Conservation (phyloP, 1,140 invertebrate species). For the Neodiprion virginianus region DNA sequence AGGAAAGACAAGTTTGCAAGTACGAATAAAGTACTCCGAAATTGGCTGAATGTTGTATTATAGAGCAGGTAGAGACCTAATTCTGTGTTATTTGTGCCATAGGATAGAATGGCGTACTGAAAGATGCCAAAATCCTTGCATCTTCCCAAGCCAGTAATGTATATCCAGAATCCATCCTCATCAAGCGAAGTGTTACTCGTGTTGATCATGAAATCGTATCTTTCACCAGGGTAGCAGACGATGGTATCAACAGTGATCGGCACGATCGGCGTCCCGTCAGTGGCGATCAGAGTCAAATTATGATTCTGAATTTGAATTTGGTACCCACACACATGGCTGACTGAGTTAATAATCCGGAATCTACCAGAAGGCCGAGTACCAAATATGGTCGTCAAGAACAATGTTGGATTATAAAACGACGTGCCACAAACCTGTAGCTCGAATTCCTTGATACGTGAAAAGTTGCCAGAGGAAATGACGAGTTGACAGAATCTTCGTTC, state of each 20-base stretch:
- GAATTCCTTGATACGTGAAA: slow-evolving; percentile 16
- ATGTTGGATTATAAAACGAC: background rate
- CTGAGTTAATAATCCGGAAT: slow-evolving; percentile 67
- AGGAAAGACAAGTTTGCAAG: no score
- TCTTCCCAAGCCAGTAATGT: slow-evolving; percentile 53
- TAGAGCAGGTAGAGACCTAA: background rate
- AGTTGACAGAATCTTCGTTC: background rate
- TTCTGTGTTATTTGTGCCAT: background rate
- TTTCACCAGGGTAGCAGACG: slow-evolving; percentile 60
- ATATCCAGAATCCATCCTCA: slow-evolving; percentile 60
- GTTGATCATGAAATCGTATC: slow-evolving; percentile 66
- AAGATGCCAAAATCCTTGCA: slow-evolving; percentile 46
- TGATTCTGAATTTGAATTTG: slow-evolving; percentile 65
- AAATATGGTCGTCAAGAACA: slow-evolving; percentile 20
- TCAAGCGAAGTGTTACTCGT: slow-evolving; percentile 57
- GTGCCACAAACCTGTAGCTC: slow-evolving; percentile 3
- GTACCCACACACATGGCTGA: slow-evolving; percentile 63
- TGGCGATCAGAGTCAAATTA: slow-evolving; percentile 60
- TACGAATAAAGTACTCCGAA: no score
- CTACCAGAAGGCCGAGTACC: slow-evolving; percentile 36
- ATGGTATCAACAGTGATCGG: slow-evolving; percentile 39
- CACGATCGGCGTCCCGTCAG: slow-evolving; percentile 61
- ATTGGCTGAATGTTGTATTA: background rate
- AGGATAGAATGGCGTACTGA: background rate
- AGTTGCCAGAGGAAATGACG: slow-evolving; percentile 15